Evolutionary conservation across 2,113 vertebrate species (phyloP).

Genomic region (Alouatta palliata): DNA sequence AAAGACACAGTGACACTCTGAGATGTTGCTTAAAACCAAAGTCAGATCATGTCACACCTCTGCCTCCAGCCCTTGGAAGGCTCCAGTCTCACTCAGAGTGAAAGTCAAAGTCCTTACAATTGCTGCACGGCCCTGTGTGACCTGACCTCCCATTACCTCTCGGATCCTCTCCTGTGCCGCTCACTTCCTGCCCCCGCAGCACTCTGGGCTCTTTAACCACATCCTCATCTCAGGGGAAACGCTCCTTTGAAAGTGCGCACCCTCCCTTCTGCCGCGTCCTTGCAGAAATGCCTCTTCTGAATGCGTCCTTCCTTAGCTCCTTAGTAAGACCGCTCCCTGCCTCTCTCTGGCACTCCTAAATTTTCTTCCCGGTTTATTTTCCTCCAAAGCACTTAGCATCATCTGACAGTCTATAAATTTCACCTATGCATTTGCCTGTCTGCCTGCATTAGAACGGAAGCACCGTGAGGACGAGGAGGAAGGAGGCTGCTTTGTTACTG

Average conservation of each 20-base stretch:
- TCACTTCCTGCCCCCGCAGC: not conserved
- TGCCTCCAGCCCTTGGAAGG: not conserved
- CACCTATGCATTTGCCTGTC: not conserved
- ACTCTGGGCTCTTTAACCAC: not conserved
- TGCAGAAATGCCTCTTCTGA: not conserved
- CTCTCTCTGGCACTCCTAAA: not conserved
- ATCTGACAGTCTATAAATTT: not conserved
- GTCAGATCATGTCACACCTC: not conserved
- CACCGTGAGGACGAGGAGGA: not conserved
- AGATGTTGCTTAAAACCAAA: not conserved
- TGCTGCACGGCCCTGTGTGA: accelerated
- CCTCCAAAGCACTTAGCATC: not conserved
- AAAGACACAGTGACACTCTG: not conserved
- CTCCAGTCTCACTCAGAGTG: not conserved
- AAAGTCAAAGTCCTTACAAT: not conserved
- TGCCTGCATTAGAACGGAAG: not conserved
- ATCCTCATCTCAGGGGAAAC: not conserved
- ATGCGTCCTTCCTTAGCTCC: not conserved
- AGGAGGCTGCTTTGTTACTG: not conserved
- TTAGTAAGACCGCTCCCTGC: not conserved
- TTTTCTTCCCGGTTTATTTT: not conserved
- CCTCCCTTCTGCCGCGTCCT: not conserved
- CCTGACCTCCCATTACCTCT: not conserved
- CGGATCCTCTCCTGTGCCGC: not conserved
- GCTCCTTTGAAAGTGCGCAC: no score